Percentiles rank a stretch among this genome's conserved stretches.
Evolutionary conservation across 2,113 vertebrate species (phyloP).

Genomic region (Callaeas wilsoni): DNA sequence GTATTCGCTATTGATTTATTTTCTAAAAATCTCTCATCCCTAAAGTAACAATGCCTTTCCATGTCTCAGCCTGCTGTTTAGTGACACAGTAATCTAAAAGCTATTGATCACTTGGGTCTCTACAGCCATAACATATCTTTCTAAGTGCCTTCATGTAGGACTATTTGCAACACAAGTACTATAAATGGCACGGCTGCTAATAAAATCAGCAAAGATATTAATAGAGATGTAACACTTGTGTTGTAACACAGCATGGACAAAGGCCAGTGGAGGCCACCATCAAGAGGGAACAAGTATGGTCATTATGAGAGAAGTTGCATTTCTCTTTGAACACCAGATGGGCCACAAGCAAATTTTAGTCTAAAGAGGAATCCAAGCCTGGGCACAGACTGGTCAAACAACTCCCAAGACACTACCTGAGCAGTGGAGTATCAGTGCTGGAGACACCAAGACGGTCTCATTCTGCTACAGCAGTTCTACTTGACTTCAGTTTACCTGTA

Average conservation of each 20-base stretch:
- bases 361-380: background rate
- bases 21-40: slow-evolving; percentile 45
- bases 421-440: background rate
- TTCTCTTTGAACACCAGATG: background rate
- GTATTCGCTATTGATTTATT: slow-evolving; percentile 51
- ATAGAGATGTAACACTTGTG: background rate
- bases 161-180: background rate
- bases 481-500: background rate
- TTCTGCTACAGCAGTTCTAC: background rate
- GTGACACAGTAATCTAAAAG: slow-evolving; percentile 55
- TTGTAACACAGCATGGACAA: background rate
- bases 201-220: background rate
- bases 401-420: fast-evolving
- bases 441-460: background rate
- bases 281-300: background rate
- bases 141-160: background rate
- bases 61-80: slow-evolving; percentile 30
- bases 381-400: background rate
- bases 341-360: background rate
- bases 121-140: slow-evolving; percentile 6
- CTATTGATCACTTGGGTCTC: slow-evolving; percentile 52
- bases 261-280: background rate
- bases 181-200: background rate
- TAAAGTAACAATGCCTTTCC: slow-evolving; percentile 22
- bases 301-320: background rate